phyloP scores from a whole-genome alignment of 2,888 invertebrate genomes.

The Desoria tigrina region DNA sequence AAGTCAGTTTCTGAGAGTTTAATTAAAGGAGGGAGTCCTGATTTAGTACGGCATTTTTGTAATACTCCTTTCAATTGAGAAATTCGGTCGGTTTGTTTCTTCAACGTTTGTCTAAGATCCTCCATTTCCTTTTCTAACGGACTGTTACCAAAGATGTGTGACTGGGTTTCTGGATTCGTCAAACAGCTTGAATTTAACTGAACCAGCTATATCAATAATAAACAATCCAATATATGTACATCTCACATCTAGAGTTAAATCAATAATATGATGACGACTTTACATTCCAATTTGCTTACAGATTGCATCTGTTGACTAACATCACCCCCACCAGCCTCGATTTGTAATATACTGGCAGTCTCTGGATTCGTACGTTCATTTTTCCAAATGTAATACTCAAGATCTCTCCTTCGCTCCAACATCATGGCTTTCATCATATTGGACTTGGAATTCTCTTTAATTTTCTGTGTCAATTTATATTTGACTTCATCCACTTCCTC shows the following conservation, averaged over 20 bases:
- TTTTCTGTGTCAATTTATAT: conserved; percentile 39
- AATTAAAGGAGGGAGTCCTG: conserved; percentile 45
- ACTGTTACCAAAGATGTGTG: neutral
- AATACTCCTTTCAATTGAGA: conserved; percentile 27
- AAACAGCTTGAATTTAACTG: no score
- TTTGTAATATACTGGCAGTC: conserved; percentile 14
- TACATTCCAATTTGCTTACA: no score
- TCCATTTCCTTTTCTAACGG: conserved; percentile 10
- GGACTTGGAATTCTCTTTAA: conserved; percentile 48
- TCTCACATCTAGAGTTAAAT: no score
- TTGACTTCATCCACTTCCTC: conserved; percentile 41
- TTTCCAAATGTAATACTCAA: conserved; percentile 45
- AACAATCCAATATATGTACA: no score
- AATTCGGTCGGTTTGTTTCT: conserved; percentile 15
- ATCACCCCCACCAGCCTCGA: neutral
- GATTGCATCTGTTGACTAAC: no score
- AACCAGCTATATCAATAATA: no score
- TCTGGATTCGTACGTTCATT: conserved; percentile 14
- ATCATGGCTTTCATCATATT: conserved; percentile 49
- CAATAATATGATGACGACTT: no score
- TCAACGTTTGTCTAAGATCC: neutral
- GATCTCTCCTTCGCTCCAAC: conserved; percentile 45
- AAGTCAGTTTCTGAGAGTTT: neutral
- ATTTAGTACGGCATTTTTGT: conserved; percentile 40
- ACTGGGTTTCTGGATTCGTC: no score